Evolutionary conservation across 2,888 invertebrate species (phyloP).

Genomic region (Tethea ocularis): DNA sequence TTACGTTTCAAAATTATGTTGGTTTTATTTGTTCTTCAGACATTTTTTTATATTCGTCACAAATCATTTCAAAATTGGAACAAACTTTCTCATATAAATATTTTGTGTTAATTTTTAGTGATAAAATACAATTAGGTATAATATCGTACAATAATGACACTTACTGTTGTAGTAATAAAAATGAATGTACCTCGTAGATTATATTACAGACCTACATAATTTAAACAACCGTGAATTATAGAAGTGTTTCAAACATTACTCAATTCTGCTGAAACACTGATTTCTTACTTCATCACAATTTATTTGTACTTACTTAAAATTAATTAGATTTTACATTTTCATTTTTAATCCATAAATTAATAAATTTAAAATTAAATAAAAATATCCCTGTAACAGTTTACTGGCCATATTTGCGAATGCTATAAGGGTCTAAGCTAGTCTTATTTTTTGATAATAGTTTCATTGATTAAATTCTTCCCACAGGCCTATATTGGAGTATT

Average conservation of each 20-base stretch:
- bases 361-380: too few relatives aligned
- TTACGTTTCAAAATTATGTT: background rate
- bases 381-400: too few relatives aligned
- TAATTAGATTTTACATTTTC: too few relatives aligned
- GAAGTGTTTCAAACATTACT: background rate
- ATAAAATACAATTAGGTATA: too few relatives aligned
- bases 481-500: too few relatives aligned
- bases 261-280: background rate
- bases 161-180: background rate
- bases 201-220: background rate
- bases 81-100: background rate
- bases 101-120: background rate
- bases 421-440: too few relatives aligned
- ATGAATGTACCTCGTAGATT: background rate
- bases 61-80: background rate
- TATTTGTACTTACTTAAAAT: background rate
- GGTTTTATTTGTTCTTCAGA: background rate
- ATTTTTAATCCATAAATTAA: too few relatives aligned
- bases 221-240: background rate
- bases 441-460: too few relatives aligned
- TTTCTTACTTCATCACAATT: background rate
- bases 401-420: too few relatives aligned
- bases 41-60: background rate
- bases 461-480: too few relatives aligned
- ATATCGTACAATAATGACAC: background rate